phyloP scores from a whole-genome alignment of 2,113 vertebrate species.

The Odobenus rosmarus region DNA sequence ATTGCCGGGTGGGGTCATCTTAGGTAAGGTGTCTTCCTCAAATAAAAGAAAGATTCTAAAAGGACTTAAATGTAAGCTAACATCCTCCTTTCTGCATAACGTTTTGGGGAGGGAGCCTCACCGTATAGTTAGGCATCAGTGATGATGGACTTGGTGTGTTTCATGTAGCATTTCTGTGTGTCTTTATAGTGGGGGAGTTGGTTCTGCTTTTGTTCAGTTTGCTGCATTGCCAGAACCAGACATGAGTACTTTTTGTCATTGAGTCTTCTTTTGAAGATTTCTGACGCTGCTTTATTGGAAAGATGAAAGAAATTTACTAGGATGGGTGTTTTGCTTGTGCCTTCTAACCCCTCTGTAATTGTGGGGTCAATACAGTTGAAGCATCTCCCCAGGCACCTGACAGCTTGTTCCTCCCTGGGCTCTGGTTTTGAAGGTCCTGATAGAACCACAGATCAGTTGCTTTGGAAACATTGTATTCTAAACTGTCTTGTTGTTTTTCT shows the following conservation, averaged over 20 bases:
- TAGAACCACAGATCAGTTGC: neutral
- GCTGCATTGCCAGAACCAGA: neutral
- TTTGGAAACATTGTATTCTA: conserved; percentile 47
- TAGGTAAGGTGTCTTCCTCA: neutral
- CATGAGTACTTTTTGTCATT: neutral
- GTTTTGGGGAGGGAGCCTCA: neutral
- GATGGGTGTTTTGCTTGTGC: neutral
- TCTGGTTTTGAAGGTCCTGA: neutral
- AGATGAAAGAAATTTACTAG: neutral
- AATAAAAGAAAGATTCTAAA: neutral
- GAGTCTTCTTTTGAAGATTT: conserved; percentile 18
- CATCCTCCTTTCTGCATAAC: neutral
- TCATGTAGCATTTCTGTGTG: neutral
- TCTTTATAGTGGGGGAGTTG: neutral
- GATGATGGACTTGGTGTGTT: too few relatives aligned
- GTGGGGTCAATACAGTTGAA: neutral
- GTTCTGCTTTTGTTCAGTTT: neutral
- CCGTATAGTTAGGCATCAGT: accelerated
- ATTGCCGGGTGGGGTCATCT: neutral
- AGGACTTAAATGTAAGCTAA: neutral
- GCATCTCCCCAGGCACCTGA: neutral
- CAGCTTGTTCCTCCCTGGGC: neutral
- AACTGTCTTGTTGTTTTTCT: conserved; percentile 65
- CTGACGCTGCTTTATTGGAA: neutral
- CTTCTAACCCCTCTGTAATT: neutral